phyloP scores from a whole-genome alignment of 1,140 invertebrate species.

The Saccostrea echinata region DNA sequence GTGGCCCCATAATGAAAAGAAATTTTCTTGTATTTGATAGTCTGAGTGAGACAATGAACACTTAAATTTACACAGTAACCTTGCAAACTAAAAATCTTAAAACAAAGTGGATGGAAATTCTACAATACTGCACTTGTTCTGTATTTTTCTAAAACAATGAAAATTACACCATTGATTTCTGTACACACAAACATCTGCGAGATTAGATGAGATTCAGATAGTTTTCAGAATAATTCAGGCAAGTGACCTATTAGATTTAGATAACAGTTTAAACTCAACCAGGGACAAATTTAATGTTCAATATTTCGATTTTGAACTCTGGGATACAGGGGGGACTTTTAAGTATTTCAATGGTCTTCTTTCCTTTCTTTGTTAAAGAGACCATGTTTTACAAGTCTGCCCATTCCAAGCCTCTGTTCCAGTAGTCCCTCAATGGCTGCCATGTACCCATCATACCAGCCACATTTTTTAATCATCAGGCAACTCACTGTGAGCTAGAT shows the following conservation, averaged over 20 bases:
- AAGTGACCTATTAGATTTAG: conserved; percentile 25
- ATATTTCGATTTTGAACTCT: conserved; percentile 8
- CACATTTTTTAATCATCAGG: conserved; percentile 29
- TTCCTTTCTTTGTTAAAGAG: neutral
- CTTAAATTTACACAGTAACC: neutral
- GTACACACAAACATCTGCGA: neutral
- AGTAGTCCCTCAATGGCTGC: neutral
- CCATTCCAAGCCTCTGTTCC: neutral
- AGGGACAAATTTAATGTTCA: conserved; percentile 29
- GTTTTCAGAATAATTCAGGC: conserved; percentile 7
- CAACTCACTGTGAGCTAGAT: neutral
- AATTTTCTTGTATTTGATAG: neutral
- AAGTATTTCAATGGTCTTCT: neutral
- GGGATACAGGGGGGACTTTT: neutral
- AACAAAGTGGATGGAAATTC: neutral
- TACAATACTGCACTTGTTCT: neutral
- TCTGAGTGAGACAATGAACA: neutral
- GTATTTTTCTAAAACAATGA: conserved; percentile 14
- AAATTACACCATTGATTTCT: neutral
- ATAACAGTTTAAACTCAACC: neutral
- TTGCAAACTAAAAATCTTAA: conserved; percentile 1
- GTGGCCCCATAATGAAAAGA: neutral
- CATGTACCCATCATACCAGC: neutral
- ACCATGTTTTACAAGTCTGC: neutral
- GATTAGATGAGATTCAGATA: conserved; percentile 7